phyloP scores from a whole-genome alignment of 2,113 vertebrate genomes.

The Tyrannus savana region DNA sequence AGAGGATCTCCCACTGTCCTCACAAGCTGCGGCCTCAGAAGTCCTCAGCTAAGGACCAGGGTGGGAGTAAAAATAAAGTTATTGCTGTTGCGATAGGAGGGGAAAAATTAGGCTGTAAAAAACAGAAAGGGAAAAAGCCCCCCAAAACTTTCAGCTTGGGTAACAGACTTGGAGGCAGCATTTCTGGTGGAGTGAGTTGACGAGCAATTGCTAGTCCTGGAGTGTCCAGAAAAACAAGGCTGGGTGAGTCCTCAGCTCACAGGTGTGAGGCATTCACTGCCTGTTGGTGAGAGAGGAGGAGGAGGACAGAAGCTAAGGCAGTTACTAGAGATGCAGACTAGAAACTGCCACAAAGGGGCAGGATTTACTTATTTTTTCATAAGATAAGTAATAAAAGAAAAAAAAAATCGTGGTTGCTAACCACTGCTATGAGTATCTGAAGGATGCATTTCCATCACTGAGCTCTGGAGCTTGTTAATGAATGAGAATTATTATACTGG shows the following conservation, averaged over 20 bases:
- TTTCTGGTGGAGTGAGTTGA: not conserved
- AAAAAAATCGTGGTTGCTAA: not conserved
- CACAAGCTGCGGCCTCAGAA: not conserved
- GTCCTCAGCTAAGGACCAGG: not conserved
- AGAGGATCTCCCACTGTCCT: not conserved
- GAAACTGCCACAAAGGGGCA: slow-evolving; percentile 46
- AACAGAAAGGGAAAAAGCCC: not conserved
- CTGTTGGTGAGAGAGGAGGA: not conserved
- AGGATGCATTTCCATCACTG: not conserved
- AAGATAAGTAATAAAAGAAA: not conserved
- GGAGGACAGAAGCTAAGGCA: not conserved
- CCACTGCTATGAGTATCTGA: not conserved
- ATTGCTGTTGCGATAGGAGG: not conserved
- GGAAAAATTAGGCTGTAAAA: not conserved
- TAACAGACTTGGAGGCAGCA: not conserved
- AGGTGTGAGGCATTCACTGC: not conserved
- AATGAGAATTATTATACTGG: not conserved
- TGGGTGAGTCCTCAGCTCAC: not conserved
- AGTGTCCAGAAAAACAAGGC: not conserved
- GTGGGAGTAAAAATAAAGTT: not conserved
- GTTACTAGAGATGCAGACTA: not conserved
- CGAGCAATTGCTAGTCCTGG: not conserved
- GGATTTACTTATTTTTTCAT: slow-evolving; percentile 19
- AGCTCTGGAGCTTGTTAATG: not conserved
- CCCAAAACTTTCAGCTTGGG: not conserved